phyloP scores from a whole-genome alignment of 2,888 invertebrate genomes.

The Cerceris rybyensis region DNA sequence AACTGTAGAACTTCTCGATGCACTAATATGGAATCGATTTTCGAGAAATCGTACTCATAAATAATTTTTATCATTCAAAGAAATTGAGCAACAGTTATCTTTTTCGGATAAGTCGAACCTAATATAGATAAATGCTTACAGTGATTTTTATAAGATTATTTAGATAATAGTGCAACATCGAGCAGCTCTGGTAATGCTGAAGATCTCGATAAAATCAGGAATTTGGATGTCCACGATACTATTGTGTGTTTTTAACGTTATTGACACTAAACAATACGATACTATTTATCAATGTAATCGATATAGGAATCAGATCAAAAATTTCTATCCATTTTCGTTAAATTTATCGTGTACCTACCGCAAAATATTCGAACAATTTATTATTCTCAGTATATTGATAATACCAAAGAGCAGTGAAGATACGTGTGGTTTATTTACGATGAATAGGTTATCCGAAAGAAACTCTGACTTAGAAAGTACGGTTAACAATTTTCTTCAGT shows the following conservation, averaged over 20 bases:
- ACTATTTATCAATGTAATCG: not conserved
- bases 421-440: no score
- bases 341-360: not conserved
- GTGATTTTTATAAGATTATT: conserved; percentile 2
- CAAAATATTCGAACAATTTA: not conserved
- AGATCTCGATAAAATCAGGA: conserved; percentile 34
- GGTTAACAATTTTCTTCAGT: not conserved
- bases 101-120: conserved; percentile 11
- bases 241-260: conserved; percentile 27
- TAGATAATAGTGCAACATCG: conserved; percentile 23
- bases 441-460: not conserved
- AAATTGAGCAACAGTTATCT: conserved; percentile 1
- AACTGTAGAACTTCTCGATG: conserved; percentile 2
- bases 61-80: conserved; percentile 23
- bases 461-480: not conserved
- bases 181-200: conserved; percentile 64
- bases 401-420: not conserved
- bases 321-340: not conserved
- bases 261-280: conserved; percentile 39
- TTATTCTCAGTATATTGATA: not conserved
- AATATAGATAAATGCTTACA: conserved; percentile 11
- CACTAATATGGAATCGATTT: conserved; percentile 9
- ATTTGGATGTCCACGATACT: conserved; percentile 54
- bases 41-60: not conserved
- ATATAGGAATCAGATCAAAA: not conserved